These are phyloP conservation scores for Cololabis saira DNA, from an alignment of 2,113 vertebrate genomes.

Conservation along the genomic window DNA sequence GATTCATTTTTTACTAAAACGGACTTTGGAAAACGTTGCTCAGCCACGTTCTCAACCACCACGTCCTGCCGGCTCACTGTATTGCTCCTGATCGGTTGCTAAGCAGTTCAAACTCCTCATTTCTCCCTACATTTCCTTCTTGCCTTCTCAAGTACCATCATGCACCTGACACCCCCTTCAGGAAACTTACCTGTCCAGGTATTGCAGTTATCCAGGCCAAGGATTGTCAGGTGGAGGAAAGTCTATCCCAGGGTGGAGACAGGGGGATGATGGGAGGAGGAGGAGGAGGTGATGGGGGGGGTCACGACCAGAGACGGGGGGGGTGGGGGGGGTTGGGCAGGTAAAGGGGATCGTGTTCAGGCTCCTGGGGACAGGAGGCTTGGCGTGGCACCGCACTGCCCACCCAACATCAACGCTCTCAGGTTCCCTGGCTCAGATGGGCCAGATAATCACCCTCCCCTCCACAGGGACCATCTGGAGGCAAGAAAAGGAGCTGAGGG, in stretches of 20 bases:
- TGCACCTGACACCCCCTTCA: slow-evolving; percentile 69
- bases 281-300: slow-evolving; percentile 50
- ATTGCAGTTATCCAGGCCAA: slow-evolving; percentile 75
- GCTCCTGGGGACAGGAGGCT: slow-evolving; percentile 81
- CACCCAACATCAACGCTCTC: slow-evolving; percentile 82
- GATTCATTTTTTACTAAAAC: slow-evolving; percentile 69
- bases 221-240: slow-evolving; percentile 76
- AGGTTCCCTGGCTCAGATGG: slow-evolving; percentile 79
- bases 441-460: slow-evolving; percentile 78
- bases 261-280: slow-evolving; percentile 19
- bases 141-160: slow-evolving; percentile 15
- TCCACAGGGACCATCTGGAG: slow-evolving; percentile 81
- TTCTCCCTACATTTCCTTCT: neutral
- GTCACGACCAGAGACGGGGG: slow-evolving; percentile 65
- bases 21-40: slow-evolving; percentile 55
- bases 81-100: slow-evolving; percentile 33
- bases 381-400: slow-evolving; percentile 78
- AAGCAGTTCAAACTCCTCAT: slow-evolving; percentile 10
- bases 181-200: slow-evolving; percentile 71
- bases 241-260: slow-evolving; percentile 72
- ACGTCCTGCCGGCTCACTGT: slow-evolving; percentile 5
- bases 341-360: slow-evolving; percentile 77
- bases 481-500: slow-evolving; percentile 46
- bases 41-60: slow-evolving; percentile 49
- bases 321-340: slow-evolving; percentile 60